phyloP scores from a whole-genome alignment of 1,140 invertebrate species.

The Trachymyrmex cornetzi region DNA sequence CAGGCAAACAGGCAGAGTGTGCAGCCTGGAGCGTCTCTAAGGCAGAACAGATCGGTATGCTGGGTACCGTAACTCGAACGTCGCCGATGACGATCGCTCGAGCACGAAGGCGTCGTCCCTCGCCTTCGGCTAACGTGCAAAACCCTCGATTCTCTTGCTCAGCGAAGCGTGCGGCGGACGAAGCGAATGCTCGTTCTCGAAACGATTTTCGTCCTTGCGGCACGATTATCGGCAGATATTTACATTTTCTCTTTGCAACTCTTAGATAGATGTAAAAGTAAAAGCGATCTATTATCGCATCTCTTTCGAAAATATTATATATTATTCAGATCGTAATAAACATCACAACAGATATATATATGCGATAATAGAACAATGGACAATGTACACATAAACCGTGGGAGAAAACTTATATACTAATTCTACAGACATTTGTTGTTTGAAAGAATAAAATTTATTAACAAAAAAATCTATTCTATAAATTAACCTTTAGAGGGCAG shows the following conservation, averaged over 20 bases:
- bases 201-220: slow-evolving; percentile 21
- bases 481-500: no score
- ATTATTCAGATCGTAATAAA: neutral
- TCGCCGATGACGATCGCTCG: slow-evolving; percentile 63
- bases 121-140: slow-evolving; percentile 19
- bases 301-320: neutral
- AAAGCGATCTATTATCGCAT: neutral
- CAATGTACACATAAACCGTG: neutral
- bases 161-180: slow-evolving; percentile 2
- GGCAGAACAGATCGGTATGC: slow-evolving; percentile 68
- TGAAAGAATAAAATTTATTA: neutral
- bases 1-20: slow-evolving; percentile 2
- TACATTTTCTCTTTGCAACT: neutral
- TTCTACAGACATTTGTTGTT: neutral
- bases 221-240: neutral
- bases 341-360: neutral
- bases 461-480: neutral
- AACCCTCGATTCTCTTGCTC: slow-evolving; percentile 7
- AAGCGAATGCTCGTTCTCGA: slow-evolving; percentile 9
- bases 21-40: slow-evolving; percentile 15
- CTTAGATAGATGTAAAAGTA: neutral
- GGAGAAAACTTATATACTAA: neutral
- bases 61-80: slow-evolving; percentile 69
- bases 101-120: slow-evolving; percentile 43
- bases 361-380: neutral